Evolutionary conservation across 2,797 vertebrate species (phyloP).

Genomic region (Acrossocheilus fasciatus): DNA sequence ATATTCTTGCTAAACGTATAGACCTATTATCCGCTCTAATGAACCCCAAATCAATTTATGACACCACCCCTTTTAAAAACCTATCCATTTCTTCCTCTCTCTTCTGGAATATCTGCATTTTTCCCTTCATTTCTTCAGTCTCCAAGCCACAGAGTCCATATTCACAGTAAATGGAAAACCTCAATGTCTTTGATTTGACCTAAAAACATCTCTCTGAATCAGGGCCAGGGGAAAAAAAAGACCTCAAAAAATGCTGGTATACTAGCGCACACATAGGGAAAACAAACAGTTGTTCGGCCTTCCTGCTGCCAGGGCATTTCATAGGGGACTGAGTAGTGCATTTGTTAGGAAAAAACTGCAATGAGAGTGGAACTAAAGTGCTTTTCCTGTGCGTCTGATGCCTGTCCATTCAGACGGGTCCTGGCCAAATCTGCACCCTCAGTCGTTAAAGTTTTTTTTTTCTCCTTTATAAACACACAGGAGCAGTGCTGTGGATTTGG

Average conservation of each 20-base stretch:
- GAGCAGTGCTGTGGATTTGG: conserved; percentile 64
- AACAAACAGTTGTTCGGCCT: conserved; percentile 38
- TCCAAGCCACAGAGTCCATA: conserved; percentile 53
- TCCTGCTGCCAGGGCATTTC: conserved; percentile 30
- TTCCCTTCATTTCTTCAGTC: conserved; percentile 57
- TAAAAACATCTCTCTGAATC: conserved; percentile 64
- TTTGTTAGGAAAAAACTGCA: conserved; percentile 44
- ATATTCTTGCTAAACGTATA: not conserved
- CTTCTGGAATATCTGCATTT: conserved; percentile 49
- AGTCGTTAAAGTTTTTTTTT: conserved; percentile 35
- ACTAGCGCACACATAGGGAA: conserved; percentile 31
- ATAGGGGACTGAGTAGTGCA: conserved; percentile 16
- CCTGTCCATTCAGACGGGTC: conserved; percentile 42
- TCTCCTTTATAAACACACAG: conserved; percentile 40
- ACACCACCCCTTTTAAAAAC: not conserved
- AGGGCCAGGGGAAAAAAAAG: conserved; percentile 57
- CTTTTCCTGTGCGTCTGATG: conserved; percentile 66
- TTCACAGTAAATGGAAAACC: conserved; percentile 64
- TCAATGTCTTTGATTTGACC: conserved; percentile 69
- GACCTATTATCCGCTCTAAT: not conserved
- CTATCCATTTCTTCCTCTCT: not conserved
- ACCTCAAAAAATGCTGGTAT: conserved; percentile 56
- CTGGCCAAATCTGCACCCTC: conserved; percentile 54
- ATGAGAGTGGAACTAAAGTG: conserved; percentile 60
- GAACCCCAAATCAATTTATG: not conserved